phyloP scores from a whole-genome alignment of 2,797 vertebrate genomes.

The Rhynchonycteris naso region DNA sequence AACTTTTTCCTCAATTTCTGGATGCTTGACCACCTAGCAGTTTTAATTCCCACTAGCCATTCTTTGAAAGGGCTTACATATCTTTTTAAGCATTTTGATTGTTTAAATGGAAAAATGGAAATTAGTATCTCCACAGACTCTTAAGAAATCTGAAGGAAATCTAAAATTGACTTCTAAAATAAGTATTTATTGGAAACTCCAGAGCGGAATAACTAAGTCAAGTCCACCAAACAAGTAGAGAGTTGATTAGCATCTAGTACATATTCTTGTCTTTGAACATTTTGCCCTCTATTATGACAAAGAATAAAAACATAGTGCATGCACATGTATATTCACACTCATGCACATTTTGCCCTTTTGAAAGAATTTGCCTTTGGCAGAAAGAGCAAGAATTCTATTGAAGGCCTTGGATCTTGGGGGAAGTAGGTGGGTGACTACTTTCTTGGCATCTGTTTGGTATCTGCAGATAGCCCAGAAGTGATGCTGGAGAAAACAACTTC shows the following conservation, averaged over 20 bases:
- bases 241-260: background rate
- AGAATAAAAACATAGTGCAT: background rate
- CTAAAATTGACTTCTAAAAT: constrained; percentile 42
- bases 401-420: background rate
- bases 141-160: constrained; percentile 12
- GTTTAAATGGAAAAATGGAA: constrained; percentile 43
- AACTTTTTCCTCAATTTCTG: background rate
- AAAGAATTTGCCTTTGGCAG: background rate
- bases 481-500: background rate
- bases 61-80: constrained; percentile 11
- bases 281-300: background rate
- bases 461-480: background rate
- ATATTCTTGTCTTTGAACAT: constrained; percentile 26
- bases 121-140: background rate
- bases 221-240: background rate
- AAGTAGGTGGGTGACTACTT: background rate
- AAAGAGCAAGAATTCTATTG: background rate
- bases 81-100: constrained; percentile 54
- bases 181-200: constrained; percentile 5
- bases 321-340: rapidly evolving
- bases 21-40: background rate
- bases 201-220: background rate
- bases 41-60: background rate
- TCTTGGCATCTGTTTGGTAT: background rate
- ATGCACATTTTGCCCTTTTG: background rate